Evolutionary conservation across 2,113 vertebrate genomes (phyloP), one percentile per base, ranked within the genome.

Genomic region (Heptranchias perlo): DNA sequence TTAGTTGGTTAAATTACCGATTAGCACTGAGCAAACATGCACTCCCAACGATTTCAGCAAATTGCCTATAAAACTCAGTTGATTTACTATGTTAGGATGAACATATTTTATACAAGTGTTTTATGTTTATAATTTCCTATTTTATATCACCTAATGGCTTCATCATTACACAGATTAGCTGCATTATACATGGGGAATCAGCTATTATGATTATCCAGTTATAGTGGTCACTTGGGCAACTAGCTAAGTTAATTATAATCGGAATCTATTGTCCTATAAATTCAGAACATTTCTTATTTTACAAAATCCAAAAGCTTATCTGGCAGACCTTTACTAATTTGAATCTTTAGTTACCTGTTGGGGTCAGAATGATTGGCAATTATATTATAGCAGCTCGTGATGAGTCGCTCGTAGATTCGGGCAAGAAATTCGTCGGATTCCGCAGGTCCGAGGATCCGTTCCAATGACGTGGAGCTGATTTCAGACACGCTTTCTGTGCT

Each of bases 401-500:
- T 98, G 96, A 99, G 96, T 49, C 99, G 99, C 97, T 99, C 98
- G 31, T 99, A 99, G 96, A 99, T 97, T 6, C 98, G 98, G 1
- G 99, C 98, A 73, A 99, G 97, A 97, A 99, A 99, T 96, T 99
- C 98, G 16, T 99, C 99, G 0, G 99, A 99, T 96, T 99, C 99
- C 0, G 99, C 98, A 0, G 99, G 99, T 23, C 99, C 99, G 96
- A 99, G 97, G 96, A 99, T 98, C 69, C 99, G 98, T 96, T 99
- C 99, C 96, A 99, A 97, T 4, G 98, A 99, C 69, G 98, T 99
- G 96, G 98, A 99, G 97, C 99, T 98, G 96, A 99, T 98, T 97
- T 99, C 99, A 4, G 99, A 99, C 76, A 99, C 98, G 0, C 99
- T 99, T 97, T 99, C 99, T 0, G 99, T 99, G 97, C 99, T 99